Evolutionary conservation across 2,888 invertebrate species (phyloP), one percentile per base, ranked within the genome.

Genomic region (Tricholauxania praeusta): DNA sequence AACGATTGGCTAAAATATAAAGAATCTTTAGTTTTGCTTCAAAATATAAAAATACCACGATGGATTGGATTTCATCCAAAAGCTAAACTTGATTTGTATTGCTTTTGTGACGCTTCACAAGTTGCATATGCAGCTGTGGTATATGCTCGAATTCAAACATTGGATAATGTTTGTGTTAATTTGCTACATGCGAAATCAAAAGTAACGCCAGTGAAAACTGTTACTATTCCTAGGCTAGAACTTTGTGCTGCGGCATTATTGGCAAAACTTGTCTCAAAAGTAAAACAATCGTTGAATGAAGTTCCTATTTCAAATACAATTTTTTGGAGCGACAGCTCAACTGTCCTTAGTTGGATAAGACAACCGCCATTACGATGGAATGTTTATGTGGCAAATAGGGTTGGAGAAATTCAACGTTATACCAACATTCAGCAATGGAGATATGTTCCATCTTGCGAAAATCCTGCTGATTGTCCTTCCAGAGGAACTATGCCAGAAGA

Each of bases 91-190:
- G 69, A 72, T 17, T 51, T 70, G 10, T 73, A 74, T 64, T 47
- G 69, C 17, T 74, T 74, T 63, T 72, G 73, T 48, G 73, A 76
- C 52, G 69, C 73, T 28, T 72, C 73, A 17, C 73, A 72, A 64
- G 52, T 28, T 19, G 70, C 73, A 2, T 70, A 66, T 57, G 71
- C 72, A 28, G 73, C 71, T 7, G 72, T 60, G 15, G 68, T 72
- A 28, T 75, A 73, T 47, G 19, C 52, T 8, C 49, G 60, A 57
- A 47, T 69, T 51, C 12, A 51, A 51, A 57, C 22, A 17, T 48
- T 19, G n/a, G 7, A 63, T 7, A 59, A 60, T 19, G 70, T 52
- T 22, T 64, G 59, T 52, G 72, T 74, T 0, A 72, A 64, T 32
- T 60, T 75, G 52, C 28, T 72, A 47, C 74, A 72, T 49, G 62